phyloP scores from a whole-genome alignment of 2,888 invertebrate species.

The Cheilosia impressa region DNA sequence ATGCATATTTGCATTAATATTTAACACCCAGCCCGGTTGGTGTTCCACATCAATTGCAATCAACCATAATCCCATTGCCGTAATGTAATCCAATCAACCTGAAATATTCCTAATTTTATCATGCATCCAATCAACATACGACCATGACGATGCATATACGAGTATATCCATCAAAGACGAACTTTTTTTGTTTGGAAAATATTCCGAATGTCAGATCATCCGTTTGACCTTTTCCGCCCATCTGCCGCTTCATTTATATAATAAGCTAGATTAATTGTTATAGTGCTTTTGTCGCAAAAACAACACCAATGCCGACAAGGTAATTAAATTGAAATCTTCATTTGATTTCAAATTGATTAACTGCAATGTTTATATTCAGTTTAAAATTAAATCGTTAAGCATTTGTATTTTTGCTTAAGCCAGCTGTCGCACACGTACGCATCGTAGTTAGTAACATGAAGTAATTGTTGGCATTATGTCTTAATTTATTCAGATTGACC shows the following conservation, averaged over 20 bases:
- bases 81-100: slow-evolving; percentile 2
- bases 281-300: not conserved
- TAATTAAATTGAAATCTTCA: slow-evolving; percentile 12
- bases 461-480: too few species aligned
- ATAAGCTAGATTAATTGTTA: not conserved
- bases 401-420: too few species aligned
- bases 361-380: not conserved
- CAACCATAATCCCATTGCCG: not conserved
- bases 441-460: too few species aligned
- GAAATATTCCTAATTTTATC: not conserved
- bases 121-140: not conserved
- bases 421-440: too few species aligned
- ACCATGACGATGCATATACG: not conserved
- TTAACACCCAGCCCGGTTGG: not conserved
- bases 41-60: not conserved
- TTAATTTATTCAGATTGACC: too few species aligned
- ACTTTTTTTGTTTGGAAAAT: not conserved
- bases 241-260: not conserved
- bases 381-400: not conserved
- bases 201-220: not conserved
- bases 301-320: not conserved
- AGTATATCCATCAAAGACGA: not conserved
- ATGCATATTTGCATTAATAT: not conserved
- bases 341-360: not conserved
- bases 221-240: not conserved